Conservation (phyloP, 2,797 vertebrate species). For the Lophius americanus region DNA sequence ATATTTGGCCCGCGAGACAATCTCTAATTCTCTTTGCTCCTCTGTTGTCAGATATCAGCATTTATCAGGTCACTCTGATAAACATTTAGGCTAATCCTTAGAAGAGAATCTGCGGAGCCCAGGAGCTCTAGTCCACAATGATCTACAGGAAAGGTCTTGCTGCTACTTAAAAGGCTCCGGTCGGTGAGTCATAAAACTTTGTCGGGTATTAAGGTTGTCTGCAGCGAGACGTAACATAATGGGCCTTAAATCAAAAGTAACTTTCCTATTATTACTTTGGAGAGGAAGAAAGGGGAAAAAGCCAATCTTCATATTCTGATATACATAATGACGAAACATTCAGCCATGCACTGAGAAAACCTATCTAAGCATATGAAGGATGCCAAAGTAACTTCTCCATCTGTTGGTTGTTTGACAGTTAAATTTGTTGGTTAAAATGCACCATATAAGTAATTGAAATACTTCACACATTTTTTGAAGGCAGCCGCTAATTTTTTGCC, state of each 20-base stretch:
- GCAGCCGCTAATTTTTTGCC: conserved; percentile 21
- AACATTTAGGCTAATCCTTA: too few species aligned
- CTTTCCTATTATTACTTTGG: conserved; percentile 32
- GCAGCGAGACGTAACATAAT: conserved; percentile 45
- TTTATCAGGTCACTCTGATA: too few species aligned
- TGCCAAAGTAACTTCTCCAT: conserved; percentile 2
- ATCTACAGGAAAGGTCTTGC: conserved; percentile 28
- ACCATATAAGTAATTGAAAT: conserved; percentile 23
- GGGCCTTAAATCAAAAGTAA: conserved; percentile 51
- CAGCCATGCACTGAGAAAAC: conserved; percentile 5
- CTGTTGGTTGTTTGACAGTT: conserved; percentile 31
- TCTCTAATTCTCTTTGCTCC: too few species aligned
- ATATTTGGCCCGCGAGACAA: too few species aligned
- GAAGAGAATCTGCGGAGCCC: too few species aligned
- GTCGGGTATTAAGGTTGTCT: conserved; percentile 50
- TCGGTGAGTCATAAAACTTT: conserved; percentile 44
- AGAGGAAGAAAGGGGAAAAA: background rate
- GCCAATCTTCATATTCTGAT: conserved; percentile 1
- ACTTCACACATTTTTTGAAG: conserved; percentile 13
- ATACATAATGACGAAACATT: conserved; percentile 6
- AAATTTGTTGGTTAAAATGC: conserved; percentile 20
- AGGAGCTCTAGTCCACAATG: conserved; percentile 21
- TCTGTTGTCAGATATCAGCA: too few species aligned
- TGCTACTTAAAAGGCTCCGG: conserved; percentile 43
- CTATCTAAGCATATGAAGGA: background rate